phyloP scores from a whole-genome alignment of 2,797 vertebrate species.

The Bovichtus diacanthus region DNA sequence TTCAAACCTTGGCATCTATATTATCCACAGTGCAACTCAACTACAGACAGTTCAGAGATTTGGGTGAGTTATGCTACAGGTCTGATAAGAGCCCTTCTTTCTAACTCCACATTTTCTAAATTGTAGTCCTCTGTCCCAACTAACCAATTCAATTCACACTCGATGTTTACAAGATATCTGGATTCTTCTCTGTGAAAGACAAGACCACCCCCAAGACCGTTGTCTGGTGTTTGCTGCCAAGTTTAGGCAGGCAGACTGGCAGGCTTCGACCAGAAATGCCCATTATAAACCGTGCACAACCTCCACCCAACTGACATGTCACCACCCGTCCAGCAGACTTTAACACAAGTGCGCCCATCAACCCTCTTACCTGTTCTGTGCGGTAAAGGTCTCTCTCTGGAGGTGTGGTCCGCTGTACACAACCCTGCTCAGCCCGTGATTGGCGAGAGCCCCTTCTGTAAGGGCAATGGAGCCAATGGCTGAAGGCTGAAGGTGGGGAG shows the following conservation, averaged over 20 bases:
- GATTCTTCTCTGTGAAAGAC: not conserved
- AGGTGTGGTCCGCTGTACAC: constrained; percentile 97
- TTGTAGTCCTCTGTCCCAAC: too few species aligned
- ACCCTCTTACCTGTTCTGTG: constrained; percentile 92
- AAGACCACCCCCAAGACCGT: not conserved
- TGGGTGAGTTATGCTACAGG: not conserved
- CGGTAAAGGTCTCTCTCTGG: constrained; percentile 96
- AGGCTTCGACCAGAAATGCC: constrained; percentile 13
- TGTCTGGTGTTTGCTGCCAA: constrained; percentile 1
- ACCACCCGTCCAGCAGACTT: not conserved
- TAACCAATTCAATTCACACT: too few species aligned
- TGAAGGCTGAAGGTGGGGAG: constrained; percentile 87
- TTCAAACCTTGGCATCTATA: not conserved
- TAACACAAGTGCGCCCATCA: not conserved
- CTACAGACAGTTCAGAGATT: not conserved
- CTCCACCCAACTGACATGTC: not conserved
- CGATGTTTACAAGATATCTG: not conserved
- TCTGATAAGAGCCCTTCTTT: not conserved
- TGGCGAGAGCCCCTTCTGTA: constrained; percentile 95
- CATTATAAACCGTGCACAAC: constrained; percentile 7
- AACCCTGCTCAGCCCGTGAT: constrained; percentile 94
- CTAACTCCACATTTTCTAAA: not conserved
- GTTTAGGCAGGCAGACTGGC: not conserved
- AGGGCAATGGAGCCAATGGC: constrained; percentile 96
- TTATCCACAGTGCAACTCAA: not conserved